phyloP scores from a whole-genome alignment of 2,113 vertebrate genomes.

The Melanerpes formicivorus region DNA sequence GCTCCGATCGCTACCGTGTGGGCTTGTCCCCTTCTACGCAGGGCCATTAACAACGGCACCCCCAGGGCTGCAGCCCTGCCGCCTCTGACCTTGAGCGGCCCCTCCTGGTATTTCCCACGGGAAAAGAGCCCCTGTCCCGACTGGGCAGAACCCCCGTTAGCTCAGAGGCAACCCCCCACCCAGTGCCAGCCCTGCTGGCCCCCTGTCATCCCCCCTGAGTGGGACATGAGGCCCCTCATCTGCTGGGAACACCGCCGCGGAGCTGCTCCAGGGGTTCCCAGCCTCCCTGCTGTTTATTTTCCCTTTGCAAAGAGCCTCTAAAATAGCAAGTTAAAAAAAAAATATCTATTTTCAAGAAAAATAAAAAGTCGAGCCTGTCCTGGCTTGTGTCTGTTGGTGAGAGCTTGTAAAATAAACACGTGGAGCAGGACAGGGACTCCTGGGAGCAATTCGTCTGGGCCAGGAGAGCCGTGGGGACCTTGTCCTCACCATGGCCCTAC shows the following conservation, averaged over 20 bases:
- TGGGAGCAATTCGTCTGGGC: constrained; percentile 26
- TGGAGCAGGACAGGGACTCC: background rate
- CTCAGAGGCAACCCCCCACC: background rate
- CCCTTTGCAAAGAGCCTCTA: constrained; percentile 45
- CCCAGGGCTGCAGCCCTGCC: background rate
- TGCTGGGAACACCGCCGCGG: background rate
- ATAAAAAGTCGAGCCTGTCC: background rate
- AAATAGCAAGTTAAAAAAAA: constrained; percentile 44
- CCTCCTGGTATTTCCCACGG: background rate
- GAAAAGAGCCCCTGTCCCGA: background rate
- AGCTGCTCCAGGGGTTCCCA: background rate
- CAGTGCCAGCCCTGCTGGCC: background rate
- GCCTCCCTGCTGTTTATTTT: constrained; percentile 65
- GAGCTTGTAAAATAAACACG: constrained; percentile 62
- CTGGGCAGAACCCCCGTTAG: background rate
- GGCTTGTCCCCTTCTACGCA: background rate
- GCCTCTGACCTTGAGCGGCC: background rate
- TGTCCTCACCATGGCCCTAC: background rate
- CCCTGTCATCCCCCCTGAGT: background rate
- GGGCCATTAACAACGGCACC: background rate
- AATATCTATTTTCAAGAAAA: background rate
- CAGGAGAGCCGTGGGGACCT: background rate
- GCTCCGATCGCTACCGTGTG: background rate
- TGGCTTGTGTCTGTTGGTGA: constrained; percentile 6
- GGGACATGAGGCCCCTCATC: background rate